These are phyloP conservation scores for Poeciliopsis occidentalis DNA, from an alignment of 2,113 vertebrate species.

Conservation along the genomic window DNA sequence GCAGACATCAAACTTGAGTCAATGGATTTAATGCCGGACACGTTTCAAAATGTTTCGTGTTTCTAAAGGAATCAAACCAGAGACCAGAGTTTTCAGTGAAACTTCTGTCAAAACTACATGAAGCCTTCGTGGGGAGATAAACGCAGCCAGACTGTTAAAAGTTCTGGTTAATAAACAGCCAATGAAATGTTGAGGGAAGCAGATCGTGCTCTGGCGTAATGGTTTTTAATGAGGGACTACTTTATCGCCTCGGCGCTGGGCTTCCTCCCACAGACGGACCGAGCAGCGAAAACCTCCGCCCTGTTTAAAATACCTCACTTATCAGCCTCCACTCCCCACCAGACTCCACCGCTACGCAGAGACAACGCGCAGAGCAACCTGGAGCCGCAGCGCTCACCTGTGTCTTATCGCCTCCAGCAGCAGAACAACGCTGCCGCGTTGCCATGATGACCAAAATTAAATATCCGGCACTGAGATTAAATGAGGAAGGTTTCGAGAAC, in stretches of 20 bases:
- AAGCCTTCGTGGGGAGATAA: constrained; percentile 35
- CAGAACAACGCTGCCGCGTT: constrained; percentile 55
- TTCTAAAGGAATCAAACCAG: constrained; percentile 8
- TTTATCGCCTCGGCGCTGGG: constrained; percentile 71
- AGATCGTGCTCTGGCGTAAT: constrained; percentile 71
- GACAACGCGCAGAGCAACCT: constrained; percentile 62
- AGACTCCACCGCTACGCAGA: constrained; percentile 55
- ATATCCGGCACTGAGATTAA: constrained; percentile 67
- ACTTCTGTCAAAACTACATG: background rate
- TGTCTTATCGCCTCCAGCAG: constrained; percentile 67
- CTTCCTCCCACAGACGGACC: constrained; percentile 67
- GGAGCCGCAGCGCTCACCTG: constrained; percentile 59
- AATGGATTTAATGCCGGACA: constrained; percentile 13
- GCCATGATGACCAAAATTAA: constrained; percentile 59
- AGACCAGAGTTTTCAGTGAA: too few relatives aligned
- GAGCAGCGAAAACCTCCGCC: constrained; percentile 65
- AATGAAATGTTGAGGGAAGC: constrained; percentile 55
- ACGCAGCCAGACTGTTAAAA: constrained; percentile 33
- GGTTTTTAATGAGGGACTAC: constrained; percentile 76
- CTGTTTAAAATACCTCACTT: constrained; percentile 77
- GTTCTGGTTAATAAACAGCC: constrained; percentile 57
- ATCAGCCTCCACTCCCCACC: constrained; percentile 75
- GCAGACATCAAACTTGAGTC: background rate
- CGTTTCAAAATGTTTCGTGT: constrained; percentile 22
- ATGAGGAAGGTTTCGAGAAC: constrained; percentile 48